Conservation (phyloP, 37 sponge, comb jelly and placozoan species). For the Aplysina aerophoba region DNA sequence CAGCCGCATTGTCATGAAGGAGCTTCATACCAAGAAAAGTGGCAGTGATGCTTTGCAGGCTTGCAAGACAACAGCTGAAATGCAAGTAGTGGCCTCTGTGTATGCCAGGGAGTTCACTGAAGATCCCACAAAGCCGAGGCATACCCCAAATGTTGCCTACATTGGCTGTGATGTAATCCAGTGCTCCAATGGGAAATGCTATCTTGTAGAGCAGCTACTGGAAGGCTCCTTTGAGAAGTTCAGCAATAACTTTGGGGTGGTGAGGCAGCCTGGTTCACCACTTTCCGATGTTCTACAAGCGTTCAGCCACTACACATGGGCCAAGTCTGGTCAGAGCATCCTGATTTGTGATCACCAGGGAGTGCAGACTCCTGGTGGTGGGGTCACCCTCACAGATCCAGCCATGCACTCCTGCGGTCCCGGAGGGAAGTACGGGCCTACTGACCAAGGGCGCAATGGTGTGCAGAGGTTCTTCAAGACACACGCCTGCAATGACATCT, state of each 20-base stretch:
- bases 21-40: slow-evolving; percentile 13
- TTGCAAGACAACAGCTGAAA: slow-evolving; percentile 50
- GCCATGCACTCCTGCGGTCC: slow-evolving; percentile 50
- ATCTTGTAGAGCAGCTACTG: slow-evolving; percentile 45
- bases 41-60: slow-evolving; percentile 49
- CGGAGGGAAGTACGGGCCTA: slow-evolving; percentile 40
- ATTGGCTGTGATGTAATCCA: slow-evolving; percentile 47
- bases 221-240: slow-evolving; percentile 64
- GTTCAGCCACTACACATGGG: slow-evolving; percentile 74
- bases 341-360: slow-evolving; percentile 76
- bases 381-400: slow-evolving; percentile 57
- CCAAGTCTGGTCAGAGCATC: slow-evolving; percentile 51
- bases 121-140: slow-evolving; percentile 32
- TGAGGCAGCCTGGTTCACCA: slow-evolving; percentile 9
- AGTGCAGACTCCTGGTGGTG: neutral
- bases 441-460: slow-evolving; percentile 56
- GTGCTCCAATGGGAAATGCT: neutral
- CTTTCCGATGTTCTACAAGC: slow-evolving; percentile 64
- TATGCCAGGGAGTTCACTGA: slow-evolving; percentile 65
- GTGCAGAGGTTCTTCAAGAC: slow-evolving; percentile 63
- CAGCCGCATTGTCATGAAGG: slow-evolving; percentile 52
- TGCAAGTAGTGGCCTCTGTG: slow-evolving; percentile 45
- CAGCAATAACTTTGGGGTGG: slow-evolving; percentile 65
- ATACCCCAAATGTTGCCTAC: slow-evolving; percentile 9
- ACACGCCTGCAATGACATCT: slow-evolving; percentile 51